Conservation (phyloP, 2,113 vertebrate genomes). For the Nycticorax nycticorax region DNA sequence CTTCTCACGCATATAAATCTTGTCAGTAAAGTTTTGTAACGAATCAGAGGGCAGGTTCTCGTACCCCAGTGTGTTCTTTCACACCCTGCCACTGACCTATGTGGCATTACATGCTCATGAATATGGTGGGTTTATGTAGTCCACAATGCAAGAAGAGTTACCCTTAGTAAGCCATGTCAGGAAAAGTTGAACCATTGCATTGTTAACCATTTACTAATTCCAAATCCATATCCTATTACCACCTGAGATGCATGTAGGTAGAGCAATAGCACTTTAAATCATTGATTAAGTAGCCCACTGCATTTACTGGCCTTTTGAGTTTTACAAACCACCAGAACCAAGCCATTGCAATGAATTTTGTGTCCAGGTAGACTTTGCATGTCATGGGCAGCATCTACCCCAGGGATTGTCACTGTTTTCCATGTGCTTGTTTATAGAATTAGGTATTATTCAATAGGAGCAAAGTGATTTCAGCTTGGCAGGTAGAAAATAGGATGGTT, state of each 20-base stretch:
- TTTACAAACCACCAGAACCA: not conserved
- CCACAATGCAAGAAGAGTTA: not conserved
- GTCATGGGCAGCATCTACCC: not conserved
- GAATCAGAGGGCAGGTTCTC: not conserved
- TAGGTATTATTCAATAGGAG: not conserved
- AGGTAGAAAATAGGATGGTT: not conserved
- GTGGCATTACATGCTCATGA: not conserved
- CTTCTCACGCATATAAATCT: fast-evolving
- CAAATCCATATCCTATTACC: not conserved
- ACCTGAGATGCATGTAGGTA: too few species aligned
- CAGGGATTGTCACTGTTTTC: not conserved
- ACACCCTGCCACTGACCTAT: not conserved
- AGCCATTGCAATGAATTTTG: not conserved
- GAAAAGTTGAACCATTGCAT: not conserved
- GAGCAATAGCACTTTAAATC: not conserved
- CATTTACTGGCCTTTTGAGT: not conserved
- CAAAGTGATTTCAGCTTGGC: not conserved
- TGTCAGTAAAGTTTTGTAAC: not conserved
- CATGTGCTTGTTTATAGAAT: not conserved
- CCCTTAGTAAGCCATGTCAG: not conserved
- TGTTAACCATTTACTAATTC: not conserved
- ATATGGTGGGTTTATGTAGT: fast-evolving
- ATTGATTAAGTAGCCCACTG: not conserved
- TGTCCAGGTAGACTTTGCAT: not conserved
- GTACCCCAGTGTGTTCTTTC: not conserved